Percentiles rank a stretch among this genome's conserved stretches.
These are phyloP conservation scores for Papilio glaucus DNA, from an alignment of 1,140 invertebrate species.

Conservation along the genomic window DNA sequence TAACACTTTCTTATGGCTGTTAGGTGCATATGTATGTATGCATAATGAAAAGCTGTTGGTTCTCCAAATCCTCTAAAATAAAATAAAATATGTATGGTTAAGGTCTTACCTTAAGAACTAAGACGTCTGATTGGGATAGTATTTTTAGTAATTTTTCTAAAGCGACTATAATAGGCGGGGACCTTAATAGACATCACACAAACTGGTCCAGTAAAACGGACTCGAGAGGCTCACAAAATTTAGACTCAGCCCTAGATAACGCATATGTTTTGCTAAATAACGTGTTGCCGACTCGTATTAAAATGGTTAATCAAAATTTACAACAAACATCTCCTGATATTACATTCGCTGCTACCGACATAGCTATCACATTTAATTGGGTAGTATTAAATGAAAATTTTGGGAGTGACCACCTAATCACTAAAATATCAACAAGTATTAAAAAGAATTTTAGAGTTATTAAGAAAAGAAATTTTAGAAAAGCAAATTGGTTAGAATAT, in stretches of 20 bases:
- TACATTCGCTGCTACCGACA: slow-evolving; percentile 41
- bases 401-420: slow-evolving; percentile 48
- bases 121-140: slow-evolving; percentile 40
- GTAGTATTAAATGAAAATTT: slow-evolving; percentile 42
- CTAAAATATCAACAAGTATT: slow-evolving; percentile 26
- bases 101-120: no score
- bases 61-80: no score
- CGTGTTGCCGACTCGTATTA: slow-evolving; percentile 39
- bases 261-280: slow-evolving; percentile 43
- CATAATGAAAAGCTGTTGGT: no score
- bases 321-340: slow-evolving; percentile 44
- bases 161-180: slow-evolving; percentile 40
- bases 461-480: slow-evolving; percentile 45
- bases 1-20: no score
- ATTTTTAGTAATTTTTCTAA: slow-evolving; percentile 37
- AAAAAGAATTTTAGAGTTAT: background rate
- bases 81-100: no score
- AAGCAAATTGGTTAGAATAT: slow-evolving; percentile 44
- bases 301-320: slow-evolving; percentile 36
- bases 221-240: slow-evolving; percentile 37
- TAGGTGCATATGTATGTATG: no score
- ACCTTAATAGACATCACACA: slow-evolving; percentile 46
- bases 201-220: slow-evolving; percentile 42
- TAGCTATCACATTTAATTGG: slow-evolving; percentile 42
- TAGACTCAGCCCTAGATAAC: slow-evolving; percentile 35